Conservation (phyloP, 2,113 vertebrate genomes). For the Ictidomys tridecemlineatus region DNA sequence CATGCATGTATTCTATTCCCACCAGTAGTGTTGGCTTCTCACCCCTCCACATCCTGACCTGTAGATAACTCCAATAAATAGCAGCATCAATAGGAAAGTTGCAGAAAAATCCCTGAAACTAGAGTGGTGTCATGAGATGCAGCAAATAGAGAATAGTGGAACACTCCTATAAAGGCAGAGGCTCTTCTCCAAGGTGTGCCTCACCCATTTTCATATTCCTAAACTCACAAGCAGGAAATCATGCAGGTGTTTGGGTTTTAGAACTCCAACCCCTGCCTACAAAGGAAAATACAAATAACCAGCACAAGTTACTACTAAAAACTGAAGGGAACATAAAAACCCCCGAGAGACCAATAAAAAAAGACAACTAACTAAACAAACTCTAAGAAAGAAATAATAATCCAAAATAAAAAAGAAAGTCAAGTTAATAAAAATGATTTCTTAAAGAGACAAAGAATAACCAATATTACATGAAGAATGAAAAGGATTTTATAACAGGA, state of each 20-base stretch:
- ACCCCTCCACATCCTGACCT: background rate
- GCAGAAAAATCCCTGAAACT: background rate
- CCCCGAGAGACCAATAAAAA: background rate
- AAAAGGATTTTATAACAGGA: conserved; percentile 7
- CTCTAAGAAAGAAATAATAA: conserved; percentile 32
- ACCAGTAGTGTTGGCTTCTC: background rate
- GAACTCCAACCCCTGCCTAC: background rate
- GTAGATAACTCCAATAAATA: background rate
- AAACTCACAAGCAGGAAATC: background rate
- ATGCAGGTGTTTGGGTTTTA: background rate
- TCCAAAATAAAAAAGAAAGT: background rate
- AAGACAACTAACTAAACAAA: background rate
- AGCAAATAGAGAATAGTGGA: background rate
- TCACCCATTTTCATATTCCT: background rate
- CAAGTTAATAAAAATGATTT: conserved; percentile 2
- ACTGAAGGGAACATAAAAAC: background rate
- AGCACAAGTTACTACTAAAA: background rate
- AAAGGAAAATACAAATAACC: background rate
- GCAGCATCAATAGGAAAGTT: background rate
- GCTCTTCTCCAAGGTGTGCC: background rate
- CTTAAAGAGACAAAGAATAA: background rate
- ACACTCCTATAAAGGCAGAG: background rate
- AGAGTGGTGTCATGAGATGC: background rate
- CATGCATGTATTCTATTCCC: background rate
- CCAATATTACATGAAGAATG: background rate